Evolutionary conservation across 2,113 vertebrate species (phyloP), one percentile per base, ranked within the genome.

Genomic region (Sminthopsis crassicaudata): DNA sequence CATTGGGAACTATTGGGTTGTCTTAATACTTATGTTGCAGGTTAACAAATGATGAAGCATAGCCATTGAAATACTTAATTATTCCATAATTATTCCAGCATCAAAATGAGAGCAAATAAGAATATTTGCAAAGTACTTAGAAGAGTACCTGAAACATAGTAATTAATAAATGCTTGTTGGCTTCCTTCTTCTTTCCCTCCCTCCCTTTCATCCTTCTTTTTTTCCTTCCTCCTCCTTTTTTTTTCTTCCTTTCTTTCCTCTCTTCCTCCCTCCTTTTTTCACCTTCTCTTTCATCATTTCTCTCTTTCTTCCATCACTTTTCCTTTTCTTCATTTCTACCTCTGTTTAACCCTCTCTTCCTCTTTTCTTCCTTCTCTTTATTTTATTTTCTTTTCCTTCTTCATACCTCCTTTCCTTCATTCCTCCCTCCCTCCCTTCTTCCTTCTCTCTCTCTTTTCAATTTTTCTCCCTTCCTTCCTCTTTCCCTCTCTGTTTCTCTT

Each of bases 311-410:
- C 23, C 27, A 48, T 48, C 46, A 48, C 5, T 48, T 2, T 30
- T 30, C 1, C 10, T 30, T 30, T 12, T 8, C 8, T 27, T 8
- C 8, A 1, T 30, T 25, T 1, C 2, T 8, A 48, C 57, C 2
- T 30, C 27, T 2, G 2, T 27, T 57, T 26, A 1, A 4, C 9
- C 26, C 1, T 30, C 9, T 26, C 2, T 27, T 19, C 8, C 2
- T 27, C 9, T 11, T 3, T 60, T 11, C 26, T 2, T 60, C 25
- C 24, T 8, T 55, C 54, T 22, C 27, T 60, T 11, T 16, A 23
- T 55, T 27, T 2, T 2, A 30, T 27, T 9, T 27, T 57, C 24
- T 8, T 2, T 57, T 12, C 53, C 53, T 54, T 4, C 51, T n/a
- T n/a, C n/a, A n/a, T n/a, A 2, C 46, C 14, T 52, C 52, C 9